Evolutionary conservation across 2,797 vertebrate species (phyloP).

Genomic region (Eupleurogrammus muticus): DNA sequence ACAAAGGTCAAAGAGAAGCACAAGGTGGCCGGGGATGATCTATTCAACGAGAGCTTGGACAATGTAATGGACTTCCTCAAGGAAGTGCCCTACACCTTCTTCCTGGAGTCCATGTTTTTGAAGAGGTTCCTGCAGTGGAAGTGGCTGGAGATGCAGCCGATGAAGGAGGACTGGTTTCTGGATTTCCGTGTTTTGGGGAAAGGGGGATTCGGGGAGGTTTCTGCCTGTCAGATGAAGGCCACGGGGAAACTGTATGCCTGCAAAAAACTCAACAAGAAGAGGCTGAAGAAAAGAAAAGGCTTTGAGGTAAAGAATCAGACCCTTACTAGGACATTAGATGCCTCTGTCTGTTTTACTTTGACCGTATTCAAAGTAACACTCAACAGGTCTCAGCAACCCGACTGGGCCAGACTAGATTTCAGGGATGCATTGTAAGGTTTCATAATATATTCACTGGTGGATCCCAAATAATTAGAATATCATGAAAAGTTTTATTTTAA

Average conservation of each 20-base stretch:
- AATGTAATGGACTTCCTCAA: constrained; percentile 85
- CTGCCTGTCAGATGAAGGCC: constrained; percentile 89
- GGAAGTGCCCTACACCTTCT: constrained; percentile 86
- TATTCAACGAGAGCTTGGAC: constrained; percentile 79
- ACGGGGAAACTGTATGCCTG: constrained; percentile 92
- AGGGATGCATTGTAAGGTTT: no score
- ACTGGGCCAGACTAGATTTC: neutral
- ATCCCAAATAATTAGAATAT: no score
- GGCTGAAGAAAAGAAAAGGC: constrained; percentile 91
- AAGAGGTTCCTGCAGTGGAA: constrained; percentile 94
- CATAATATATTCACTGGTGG: no score
- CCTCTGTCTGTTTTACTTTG: neutral
- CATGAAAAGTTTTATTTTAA: no score
- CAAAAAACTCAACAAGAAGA: constrained; percentile 93
- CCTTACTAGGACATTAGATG: neutral
- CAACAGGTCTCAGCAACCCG: neutral
- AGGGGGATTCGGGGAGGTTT: constrained; percentile 94
- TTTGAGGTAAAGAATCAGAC: constrained; percentile 81
- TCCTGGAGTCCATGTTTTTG: constrained; percentile 86
- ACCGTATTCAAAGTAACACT: no score
- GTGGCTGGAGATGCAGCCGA: constrained; percentile 90
- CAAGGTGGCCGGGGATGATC: constrained; percentile 64
- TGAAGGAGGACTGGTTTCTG: constrained; percentile 89
- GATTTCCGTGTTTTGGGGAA: constrained; percentile 93
- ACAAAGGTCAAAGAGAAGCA: constrained; percentile 80